phyloP scores from a whole-genome alignment of 2,113 vertebrate genomes.

The Eulemur macaco region DNA sequence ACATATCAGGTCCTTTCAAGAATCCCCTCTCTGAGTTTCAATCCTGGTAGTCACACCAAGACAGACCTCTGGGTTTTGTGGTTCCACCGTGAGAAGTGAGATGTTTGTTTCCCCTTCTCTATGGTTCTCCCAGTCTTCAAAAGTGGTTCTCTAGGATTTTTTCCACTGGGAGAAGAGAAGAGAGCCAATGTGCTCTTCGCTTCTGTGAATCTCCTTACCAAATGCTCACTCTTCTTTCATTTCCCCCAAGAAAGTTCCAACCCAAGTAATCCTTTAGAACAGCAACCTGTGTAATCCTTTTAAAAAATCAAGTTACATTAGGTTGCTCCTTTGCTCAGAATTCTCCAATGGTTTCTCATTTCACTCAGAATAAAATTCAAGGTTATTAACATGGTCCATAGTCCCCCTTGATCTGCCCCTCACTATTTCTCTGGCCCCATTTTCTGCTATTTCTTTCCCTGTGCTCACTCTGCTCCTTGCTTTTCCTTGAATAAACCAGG shows the following conservation, averaged over 20 bases:
- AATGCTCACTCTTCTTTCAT: background rate
- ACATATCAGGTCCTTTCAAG: background rate
- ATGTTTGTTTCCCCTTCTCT: background rate
- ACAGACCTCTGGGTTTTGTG: background rate
- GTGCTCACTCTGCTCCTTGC: background rate
- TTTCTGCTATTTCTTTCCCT: background rate
- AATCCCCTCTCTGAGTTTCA: background rate
- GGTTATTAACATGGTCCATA: background rate
- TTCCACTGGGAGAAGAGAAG: background rate
- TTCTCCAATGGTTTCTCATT: background rate
- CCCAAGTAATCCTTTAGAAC: background rate
- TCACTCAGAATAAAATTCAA: background rate
- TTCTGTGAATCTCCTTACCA: background rate
- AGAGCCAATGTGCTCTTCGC: background rate
- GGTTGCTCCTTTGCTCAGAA: background rate
- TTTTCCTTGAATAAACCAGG: background rate
- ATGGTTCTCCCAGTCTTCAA: background rate
- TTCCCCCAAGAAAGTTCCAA: background rate
- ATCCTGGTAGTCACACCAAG: background rate
- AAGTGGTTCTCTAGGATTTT: background rate
- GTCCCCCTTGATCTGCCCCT: background rate
- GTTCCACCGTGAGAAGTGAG: background rate
- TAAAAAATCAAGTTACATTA: slow-evolving; percentile 7
- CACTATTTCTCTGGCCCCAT: background rate
- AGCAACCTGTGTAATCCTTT: background rate